phyloP scores from a whole-genome alignment of 2,113 vertebrate genomes.

The Arenaria interpres region DNA sequence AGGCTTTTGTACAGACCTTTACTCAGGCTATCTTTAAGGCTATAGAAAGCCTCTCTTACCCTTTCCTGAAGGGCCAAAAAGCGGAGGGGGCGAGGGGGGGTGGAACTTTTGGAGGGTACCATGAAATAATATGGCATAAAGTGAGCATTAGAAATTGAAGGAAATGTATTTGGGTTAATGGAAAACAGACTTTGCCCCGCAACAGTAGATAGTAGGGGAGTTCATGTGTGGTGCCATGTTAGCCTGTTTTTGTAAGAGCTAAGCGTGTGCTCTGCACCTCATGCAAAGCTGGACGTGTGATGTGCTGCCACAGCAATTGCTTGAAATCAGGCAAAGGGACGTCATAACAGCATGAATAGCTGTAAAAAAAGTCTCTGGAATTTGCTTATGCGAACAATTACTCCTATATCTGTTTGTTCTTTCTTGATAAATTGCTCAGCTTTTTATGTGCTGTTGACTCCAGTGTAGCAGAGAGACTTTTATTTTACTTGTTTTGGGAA shows the following conservation, averaged over 20 bases:
- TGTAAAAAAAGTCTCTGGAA: neutral
- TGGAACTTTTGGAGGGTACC: neutral
- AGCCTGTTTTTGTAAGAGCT: neutral
- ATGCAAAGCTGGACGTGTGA: neutral
- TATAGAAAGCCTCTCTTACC: neutral
- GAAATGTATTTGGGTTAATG: neutral
- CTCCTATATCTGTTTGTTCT: neutral
- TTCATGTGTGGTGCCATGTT: accelerated
- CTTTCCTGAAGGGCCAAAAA: neutral
- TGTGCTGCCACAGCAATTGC: neutral
- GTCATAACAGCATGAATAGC: neutral
- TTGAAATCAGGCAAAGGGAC: neutral
- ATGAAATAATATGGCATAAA: neutral
- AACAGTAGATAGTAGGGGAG: no score
- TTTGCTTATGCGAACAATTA: neutral
- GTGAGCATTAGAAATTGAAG: neutral
- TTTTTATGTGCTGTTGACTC: neutral
- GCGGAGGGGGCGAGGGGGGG: no score
- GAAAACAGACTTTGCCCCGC: neutral
- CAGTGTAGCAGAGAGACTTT: neutral
- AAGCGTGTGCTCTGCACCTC: neutral
- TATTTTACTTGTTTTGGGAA: neutral
- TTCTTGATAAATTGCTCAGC: neutral
- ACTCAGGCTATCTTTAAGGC: neutral
- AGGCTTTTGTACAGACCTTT: neutral